Base-by-base conservation (phyloP, 2,888 invertebrate species). In the Clitarchus hookeri region DNA sequence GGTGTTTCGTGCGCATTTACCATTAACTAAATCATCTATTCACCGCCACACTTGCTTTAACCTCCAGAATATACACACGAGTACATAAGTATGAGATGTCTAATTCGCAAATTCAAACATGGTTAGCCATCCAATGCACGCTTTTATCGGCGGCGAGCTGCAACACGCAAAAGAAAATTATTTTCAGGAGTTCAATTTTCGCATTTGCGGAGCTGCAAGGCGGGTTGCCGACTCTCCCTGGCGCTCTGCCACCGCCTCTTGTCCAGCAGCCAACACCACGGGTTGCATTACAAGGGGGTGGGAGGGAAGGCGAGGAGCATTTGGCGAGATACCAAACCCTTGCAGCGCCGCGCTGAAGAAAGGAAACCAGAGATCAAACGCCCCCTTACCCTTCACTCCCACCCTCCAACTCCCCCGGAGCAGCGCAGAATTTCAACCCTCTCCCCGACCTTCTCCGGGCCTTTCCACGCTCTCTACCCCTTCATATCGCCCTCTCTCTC, bases 221-320 rank as follows among this genome's bases (percentile, higher is more conserved):
- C 65, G 36, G 82, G 82, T 82, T 82, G 82, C 82, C 82, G 27
- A 82, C 82, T 9, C 36, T 82, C 19, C 82, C 82, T 82, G 82
- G 82, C 82, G 82, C 25, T 6, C 36, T 82, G 82, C 82, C 82
- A 82, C 44, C 16, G 44, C 82, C 44, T 82, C 82, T 82, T 82
- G 82, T 82, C 82, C 82, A 25, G 16, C 65, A 65, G 65, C 25
- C 53, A 84, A 44, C 48, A 48, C 48, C 48, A 48, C 19, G 6
- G 19, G 44, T 83, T 0, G 44, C 12, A 16, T 44, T n/a, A 25
- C 0, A 0, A 23, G 0, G 12, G 84, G 48, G 48, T 12, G 53
- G 48, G 44, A 23, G 83, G 48, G 83, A 44, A 19, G 44, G 83
- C 16, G 48, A 23, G 25, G 48, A 23, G 65, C 65, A 23, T 65